A percentile compares a stretch with the other conserved stretches of the same genome.
These are phyloP conservation scores for Drosophila pectinifera DNA, from an alignment of 1,140 invertebrate species.

Conservation along the genomic window DNA sequence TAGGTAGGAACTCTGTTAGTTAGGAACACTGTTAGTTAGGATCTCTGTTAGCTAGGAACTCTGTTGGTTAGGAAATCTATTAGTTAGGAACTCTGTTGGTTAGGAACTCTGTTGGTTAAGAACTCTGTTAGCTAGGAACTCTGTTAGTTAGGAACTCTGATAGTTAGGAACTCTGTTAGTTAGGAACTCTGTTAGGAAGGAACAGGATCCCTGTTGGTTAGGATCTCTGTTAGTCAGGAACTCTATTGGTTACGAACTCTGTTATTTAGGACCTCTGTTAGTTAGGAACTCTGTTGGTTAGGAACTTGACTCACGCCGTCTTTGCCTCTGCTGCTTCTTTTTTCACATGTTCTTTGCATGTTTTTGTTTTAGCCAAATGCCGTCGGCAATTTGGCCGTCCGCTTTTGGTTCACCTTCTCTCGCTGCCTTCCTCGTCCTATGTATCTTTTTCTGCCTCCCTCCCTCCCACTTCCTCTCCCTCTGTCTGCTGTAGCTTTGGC, in stretches of 20 bases:
- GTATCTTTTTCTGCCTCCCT: neutral
- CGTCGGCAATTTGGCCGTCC: constrained; percentile 58
- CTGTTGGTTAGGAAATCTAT: neutral
- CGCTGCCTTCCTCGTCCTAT: neutral
- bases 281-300: neutral
- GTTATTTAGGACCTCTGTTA: neutral
- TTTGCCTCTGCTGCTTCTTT: neutral
- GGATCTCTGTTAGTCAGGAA: neutral
- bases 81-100: neutral
- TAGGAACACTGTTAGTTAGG: neutral
- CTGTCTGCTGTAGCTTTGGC: constrained; percentile 20
- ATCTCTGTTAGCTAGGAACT: neutral
- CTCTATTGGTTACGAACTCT: too few relatives aligned
- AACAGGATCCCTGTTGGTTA: neutral
- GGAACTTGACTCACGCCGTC: neutral
- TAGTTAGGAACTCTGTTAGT: too few relatives aligned
- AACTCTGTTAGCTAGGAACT: neutral
- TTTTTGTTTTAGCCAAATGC: constrained; percentile 38
- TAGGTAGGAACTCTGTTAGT: too few relatives aligned
- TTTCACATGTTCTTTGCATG: constrained; percentile 11
- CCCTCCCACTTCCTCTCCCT: neutral
- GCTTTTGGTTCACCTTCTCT: constrained; percentile 11
- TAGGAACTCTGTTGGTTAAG: neutral
- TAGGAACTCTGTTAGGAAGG: too few relatives aligned
- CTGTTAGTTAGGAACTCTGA: too few relatives aligned